Evolutionary conservation across 2,797 vertebrate species (phyloP).

Genomic region (Acanthurus leucopareius): DNA sequence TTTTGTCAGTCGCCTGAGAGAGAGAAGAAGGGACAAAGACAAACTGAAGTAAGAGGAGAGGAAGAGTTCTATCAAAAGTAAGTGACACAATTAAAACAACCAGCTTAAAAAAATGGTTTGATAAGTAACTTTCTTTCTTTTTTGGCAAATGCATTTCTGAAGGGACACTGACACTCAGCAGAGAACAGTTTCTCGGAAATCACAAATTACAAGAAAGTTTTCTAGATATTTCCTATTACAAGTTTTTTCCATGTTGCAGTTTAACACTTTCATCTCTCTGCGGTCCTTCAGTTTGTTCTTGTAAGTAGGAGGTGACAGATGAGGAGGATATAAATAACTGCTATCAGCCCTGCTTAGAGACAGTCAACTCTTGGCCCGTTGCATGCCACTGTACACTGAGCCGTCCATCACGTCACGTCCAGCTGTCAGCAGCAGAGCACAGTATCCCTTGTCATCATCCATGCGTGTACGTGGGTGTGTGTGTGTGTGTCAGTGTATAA

Average conservation of each 20-base stretch:
- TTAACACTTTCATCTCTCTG: conserved; percentile 45
- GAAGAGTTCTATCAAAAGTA: neutral
- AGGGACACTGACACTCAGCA: conserved; percentile 1
- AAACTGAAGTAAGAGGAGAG: neutral
- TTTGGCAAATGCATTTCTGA: neutral
- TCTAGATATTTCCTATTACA: conserved; percentile 14
- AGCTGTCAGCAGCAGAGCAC: conserved; percentile 74
- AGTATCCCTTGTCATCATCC: conserved; percentile 45
- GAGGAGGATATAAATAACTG: conserved; percentile 77
- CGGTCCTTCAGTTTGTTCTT: conserved; percentile 48
- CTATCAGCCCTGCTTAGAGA: conserved; percentile 77
- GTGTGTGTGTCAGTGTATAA: conserved; percentile 22
- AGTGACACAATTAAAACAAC: neutral
- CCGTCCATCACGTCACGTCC: conserved; percentile 71
- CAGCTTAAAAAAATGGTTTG: neutral
- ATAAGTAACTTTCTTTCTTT: neutral
- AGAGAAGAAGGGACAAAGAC: neutral
- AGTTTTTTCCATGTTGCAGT: conserved; percentile 19
- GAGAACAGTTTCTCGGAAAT: neutral
- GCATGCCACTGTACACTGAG: conserved; percentile 72
- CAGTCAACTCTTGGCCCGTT: conserved; percentile 58
- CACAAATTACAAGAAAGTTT: conserved; percentile 9
- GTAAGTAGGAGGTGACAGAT: conserved; percentile 58
- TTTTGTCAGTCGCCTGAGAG: conserved; percentile 79
- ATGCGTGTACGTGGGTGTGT: conserved; percentile 4